Conservation (phyloP, 1,140 invertebrate species). For the Pseudomyrmex gracilis region DNA sequence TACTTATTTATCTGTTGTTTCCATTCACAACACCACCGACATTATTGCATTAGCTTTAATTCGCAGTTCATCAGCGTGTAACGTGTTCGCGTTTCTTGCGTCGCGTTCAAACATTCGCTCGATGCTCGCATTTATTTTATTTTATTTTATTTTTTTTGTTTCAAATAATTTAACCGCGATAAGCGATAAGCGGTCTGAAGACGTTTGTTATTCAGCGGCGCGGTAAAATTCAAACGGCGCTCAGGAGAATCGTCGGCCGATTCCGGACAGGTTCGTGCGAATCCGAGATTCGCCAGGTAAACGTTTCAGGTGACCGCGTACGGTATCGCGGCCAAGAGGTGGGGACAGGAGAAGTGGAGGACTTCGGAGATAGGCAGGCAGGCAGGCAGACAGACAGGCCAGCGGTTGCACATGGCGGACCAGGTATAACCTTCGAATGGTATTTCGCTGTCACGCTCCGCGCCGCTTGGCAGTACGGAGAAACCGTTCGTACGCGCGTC, state of each 20-base stretch:
- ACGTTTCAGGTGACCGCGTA: conserved; percentile 76
- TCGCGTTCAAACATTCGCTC: not conserved
- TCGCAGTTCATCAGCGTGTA: not conserved
- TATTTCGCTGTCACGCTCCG: conserved; percentile 74
- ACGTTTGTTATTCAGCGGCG: not conserved
- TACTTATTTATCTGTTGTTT: not conserved
- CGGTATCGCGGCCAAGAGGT: conserved; percentile 49
- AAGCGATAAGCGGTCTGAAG: not conserved
- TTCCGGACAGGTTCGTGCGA: conserved; percentile 67
- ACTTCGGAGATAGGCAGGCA: conserved; percentile 49
- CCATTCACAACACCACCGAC: not conserved
- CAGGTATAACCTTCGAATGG: conserved; percentile 80
- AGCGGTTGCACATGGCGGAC: conserved; percentile 56
- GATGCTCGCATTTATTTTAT: not conserved
- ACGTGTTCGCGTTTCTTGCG: not conserved
- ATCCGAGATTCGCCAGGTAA: conserved; percentile 80
- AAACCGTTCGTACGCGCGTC: conserved; percentile 72
- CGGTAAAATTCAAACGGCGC: conserved; percentile 54
- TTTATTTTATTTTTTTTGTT: not conserved
- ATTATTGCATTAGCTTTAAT: not conserved
- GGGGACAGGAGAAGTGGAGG: conserved; percentile 49
- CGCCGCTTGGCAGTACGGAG: conserved; percentile 75
- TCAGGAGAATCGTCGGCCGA: conserved; percentile 62
- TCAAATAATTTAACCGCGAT: not conserved
- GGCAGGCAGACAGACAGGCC: conserved; percentile 47